Percentiles rank a stretch among this genome's conserved stretches.
These are phyloP conservation scores for Dichetophora obliterata DNA, from an alignment of 2,888 invertebrate genomes.

Conservation along the genomic window DNA sequence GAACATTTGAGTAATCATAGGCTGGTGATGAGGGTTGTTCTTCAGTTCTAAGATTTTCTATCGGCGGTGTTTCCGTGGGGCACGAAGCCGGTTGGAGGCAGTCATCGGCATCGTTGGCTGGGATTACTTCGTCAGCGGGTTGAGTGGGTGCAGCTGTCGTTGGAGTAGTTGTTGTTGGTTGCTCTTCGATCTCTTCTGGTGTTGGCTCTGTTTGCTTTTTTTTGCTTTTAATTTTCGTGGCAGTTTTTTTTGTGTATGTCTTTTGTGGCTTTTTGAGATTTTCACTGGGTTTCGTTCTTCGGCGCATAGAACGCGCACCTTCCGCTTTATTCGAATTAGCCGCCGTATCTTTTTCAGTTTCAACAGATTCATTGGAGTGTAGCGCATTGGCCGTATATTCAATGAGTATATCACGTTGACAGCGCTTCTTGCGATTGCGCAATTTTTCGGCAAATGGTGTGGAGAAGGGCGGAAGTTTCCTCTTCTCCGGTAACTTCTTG, in stretches of 20 bases:
- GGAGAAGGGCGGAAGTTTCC: slow-evolving; percentile 23
- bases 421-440: slow-evolving; percentile 47
- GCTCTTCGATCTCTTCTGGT: neutral
- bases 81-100: neutral
- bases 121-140: neutral
- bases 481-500: neutral
- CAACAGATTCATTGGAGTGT: neutral
- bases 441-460: slow-evolving; percentile 38
- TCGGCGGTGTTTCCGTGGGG: neutral
- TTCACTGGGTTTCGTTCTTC: neutral
- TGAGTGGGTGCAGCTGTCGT: neutral
- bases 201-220: neutral
- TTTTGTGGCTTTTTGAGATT: neutral
- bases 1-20: slow-evolving; percentile 50
- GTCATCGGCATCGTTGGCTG: neutral
- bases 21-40: neutral
- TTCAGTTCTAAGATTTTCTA: neutral
- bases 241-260: neutral
- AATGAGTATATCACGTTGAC: slow-evolving; percentile 19
- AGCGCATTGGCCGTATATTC: neutral
- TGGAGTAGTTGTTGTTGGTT: neutral
- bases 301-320: neutral
- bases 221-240: neutral
- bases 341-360: neutral
- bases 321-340: neutral